Base-by-base conservation (phyloP, 2,888 invertebrate genomes). In the Villa cingulata region DNA sequence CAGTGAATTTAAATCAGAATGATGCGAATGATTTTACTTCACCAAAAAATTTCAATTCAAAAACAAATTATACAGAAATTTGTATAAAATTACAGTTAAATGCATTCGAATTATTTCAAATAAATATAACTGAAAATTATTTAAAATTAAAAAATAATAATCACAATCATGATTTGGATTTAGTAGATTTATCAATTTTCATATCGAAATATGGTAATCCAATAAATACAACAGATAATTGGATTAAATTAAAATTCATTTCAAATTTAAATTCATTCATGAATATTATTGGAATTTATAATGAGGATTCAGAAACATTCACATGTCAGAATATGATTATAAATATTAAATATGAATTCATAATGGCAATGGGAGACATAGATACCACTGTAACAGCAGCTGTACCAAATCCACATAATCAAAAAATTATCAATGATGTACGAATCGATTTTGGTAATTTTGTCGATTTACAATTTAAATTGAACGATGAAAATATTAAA, bases 241-340 rank as follows among this genome's bases (percentile, higher is more conserved):
- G 69, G 69, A 48, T 58, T 14, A 59, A 57, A 10, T 23, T 67
- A 3, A 51, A 59, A 18, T 47, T 60, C 4, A 23, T 23, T 23
- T 23, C 7, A 51, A 36, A 4, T 57, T 56, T 46, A 52, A 50
- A 12, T 23, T 58, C 59, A 27, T 48, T 53, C 29, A 50, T 54
- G 15, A 50, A 59, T 15, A 48, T 62, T 10, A 52, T 60, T 39
- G 63, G 61, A 2, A 50, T 53, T 6, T 55, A 55, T n/a, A 56
- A 57, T 12, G 55, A 55, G 1, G 39, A 23, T 6, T 42, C 34
- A 27, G 38, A 48, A 3, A 43, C 45, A 17, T 64, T 69, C 19
- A 56, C 54, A n/a, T 69, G 69, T 38, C 59, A 59, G 29, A 68
- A 69, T 53, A 61, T 69, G 49, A 48, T 65, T 9, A 52, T 69